Evolutionary conservation across 2,888 invertebrate species (phyloP), one percentile per base, ranked within the genome.

Genomic region (Cheilosia urbana): DNA sequence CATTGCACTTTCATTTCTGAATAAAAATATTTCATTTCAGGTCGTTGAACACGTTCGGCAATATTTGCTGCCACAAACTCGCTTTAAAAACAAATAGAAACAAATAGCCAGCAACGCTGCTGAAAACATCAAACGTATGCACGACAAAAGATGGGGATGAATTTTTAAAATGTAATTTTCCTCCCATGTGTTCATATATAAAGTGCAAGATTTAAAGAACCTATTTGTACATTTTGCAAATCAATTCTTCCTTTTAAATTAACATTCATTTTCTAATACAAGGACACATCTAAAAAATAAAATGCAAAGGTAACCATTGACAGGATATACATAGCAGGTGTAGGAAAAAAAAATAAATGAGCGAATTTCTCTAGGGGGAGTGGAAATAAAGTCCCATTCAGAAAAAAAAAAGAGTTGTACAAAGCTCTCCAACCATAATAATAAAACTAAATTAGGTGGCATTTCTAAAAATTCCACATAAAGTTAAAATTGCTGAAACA

Each of bases 131-230:
- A 47, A 47, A 47, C 11, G 9, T 47, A 27, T 27, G 17, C 17
- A 17, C 19, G 17, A 19, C 19, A 17, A 47, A 47, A 19, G 19
- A n/a, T 17, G 4, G 1, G 47, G 5, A 72, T 79, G 49, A 58
- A 79, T 71, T 72, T 79, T 79, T 71, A 79, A 79, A 79, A 79
- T 65, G 63, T 58, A 79, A 58, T 79, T 78, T 78, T 9, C 9
- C 47, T 30, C 49, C 37, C 24, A 7, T 63, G 40, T 71, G 69
- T 1, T 6, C n/a, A 19, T 37, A 9, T n/a, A 45, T 4, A 7
- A n/a, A 5, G n/a, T n/a, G n/a, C 6, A 5, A 6, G 5, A 5
- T 42, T 42, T n/a, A n/a, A 6, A 2, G 42, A 5, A n/a, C 15
- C n/a, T 42, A 15, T 1, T 15, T 42, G 17, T 6, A 4, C 15